Base-by-base conservation (phyloP, 1,140 invertebrate species). In the Calliopsis andreniformis region DNA sequence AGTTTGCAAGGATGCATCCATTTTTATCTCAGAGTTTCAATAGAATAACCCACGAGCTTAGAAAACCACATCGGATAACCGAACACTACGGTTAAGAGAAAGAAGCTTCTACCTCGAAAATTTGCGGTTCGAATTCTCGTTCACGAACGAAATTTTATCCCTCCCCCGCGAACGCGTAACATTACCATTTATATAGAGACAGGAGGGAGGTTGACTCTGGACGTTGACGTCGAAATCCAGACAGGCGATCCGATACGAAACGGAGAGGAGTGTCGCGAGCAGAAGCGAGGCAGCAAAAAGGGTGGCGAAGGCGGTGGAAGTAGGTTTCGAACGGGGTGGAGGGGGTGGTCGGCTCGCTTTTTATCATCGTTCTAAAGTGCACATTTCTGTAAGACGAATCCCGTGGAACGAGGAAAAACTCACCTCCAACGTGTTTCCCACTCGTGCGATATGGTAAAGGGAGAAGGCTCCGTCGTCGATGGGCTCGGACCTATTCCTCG, bases 101-200 rank as follows among this genome's bases (percentile, higher is more conserved):
- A n/a, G n/a, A n/a, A n/a, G n/a, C n/a, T n/a, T n/a, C n/a, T n/a
- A n/a, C 35, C 35, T 39, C 10, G 25, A 16, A 66, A 51, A 66
- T 66, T 51, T 23, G 49, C 32, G 23, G 20, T 25, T 32, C 18
- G 14, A 16, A 4, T 14, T n/a, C 20, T 14, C 8, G 56, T 45
- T 10, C n/a, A 0, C 25, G n/a, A 6, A n/a, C 16, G 18, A 39
- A 25, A 49, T 71, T 62, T 62, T 14, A 12, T 28, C n/a, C 16
- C 5, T 2, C 2, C 16, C 30, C 51, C n/a, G 35, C 42, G 49
- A 23, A 25, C 67, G 66, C 63, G 81, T 78, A 61, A 64, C 69
- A 73, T 83, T 83, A 82, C 59, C 80, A 83, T 82, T 83, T 78
- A 69, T 82, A 78, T 70, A n/a, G 64, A 47, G 56, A 25, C 25